phyloP scores from a whole-genome alignment of 1,140 invertebrate species.

The Cherax quadricarinatus region DNA sequence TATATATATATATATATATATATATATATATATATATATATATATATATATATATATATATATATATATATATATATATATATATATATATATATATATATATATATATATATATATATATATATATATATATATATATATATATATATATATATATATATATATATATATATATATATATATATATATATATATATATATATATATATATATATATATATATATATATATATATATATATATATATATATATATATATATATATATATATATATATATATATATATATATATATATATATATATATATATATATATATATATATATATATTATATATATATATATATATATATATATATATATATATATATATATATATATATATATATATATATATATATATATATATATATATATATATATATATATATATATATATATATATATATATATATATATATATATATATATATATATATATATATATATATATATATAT shows the following conservation, averaged over 20 bases:
- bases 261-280: conserved; percentile 26
- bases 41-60: conserved; percentile 22
- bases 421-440: conserved; percentile 20
- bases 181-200: conserved; percentile 24
- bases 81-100: conserved; percentile 22
- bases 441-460: conserved; percentile 24
- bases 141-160: conserved; percentile 22
- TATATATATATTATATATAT: conserved; percentile 20
- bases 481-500: conserved; percentile 26
- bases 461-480: conserved; percentile 18
- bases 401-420: conserved; percentile 23
- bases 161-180: conserved; percentile 25
- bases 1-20: conserved; percentile 22
- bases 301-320: conserved; percentile 27
- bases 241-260: conserved; percentile 26
- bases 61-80: conserved; percentile 23
- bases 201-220: conserved; percentile 21
- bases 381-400: conserved; percentile 24
- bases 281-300: conserved; percentile 26
- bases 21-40: conserved; percentile 27
- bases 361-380: conserved; percentile 23
- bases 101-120: conserved; percentile 23
- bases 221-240: conserved; percentile 22
- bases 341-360: conserved; percentile 28
- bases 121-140: conserved; percentile 26